These are phyloP conservation scores for Idaea aversata DNA, from an alignment of 2,888 invertebrate species.

Conservation along the genomic window DNA sequence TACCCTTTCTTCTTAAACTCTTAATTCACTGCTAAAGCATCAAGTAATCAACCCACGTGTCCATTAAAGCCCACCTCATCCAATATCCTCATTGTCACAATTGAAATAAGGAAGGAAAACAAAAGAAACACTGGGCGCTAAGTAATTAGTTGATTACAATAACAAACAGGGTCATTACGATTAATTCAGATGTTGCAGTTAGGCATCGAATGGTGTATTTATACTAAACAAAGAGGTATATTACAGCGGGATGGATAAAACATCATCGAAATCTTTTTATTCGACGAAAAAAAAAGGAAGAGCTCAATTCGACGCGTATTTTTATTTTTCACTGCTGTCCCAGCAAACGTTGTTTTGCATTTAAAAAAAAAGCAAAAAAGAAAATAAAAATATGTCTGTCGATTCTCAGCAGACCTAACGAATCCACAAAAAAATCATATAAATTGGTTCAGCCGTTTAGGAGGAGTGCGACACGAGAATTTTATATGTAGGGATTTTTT, in stretches of 20 bases:
- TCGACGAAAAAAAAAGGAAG: too few species aligned
- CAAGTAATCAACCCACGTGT: not conserved
- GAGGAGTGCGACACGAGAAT: too few species aligned
- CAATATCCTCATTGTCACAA: not conserved
- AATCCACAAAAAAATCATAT: too few species aligned
- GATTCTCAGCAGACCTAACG: too few species aligned
- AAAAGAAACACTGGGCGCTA: not conserved
- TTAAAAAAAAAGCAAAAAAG: too few species aligned
- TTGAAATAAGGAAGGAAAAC: not conserved
- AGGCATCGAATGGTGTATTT: slow-evolving; percentile 12
- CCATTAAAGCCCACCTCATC: not conserved
- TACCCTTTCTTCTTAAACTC: not conserved
- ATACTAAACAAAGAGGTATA: not conserved
- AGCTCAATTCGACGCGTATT: too few species aligned
- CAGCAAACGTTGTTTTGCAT: too few species aligned
- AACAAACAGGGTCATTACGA: not conserved
- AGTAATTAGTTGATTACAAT: slow-evolving; percentile 5
- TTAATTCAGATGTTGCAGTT: slow-evolving; percentile 8
- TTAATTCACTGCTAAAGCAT: not conserved
- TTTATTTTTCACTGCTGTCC: too few species aligned
- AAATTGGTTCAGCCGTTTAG: too few species aligned
- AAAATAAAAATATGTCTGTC: too few species aligned
- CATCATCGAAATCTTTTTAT: not conserved
- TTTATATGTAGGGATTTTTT: too few species aligned
- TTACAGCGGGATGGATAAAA: not conserved